A percentile compares a stretch with the other conserved stretches of the same genome.
Evolutionary conservation across 1,140 invertebrate species (phyloP).

Genomic region (Eciton burchellii): DNA sequence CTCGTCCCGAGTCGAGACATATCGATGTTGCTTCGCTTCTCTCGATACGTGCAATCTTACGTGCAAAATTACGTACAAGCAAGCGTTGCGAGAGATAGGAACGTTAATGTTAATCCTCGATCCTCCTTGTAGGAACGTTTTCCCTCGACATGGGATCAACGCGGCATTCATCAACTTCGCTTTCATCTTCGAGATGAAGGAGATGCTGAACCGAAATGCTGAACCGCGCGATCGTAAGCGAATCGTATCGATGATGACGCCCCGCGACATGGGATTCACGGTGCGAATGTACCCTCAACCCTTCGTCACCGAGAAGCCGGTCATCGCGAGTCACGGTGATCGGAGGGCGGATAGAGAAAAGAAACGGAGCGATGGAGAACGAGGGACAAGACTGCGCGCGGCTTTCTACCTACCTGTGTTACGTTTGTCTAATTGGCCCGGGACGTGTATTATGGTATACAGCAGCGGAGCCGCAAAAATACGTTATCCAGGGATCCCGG

Average conservation of each 20-base stretch:
- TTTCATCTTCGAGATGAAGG: background rate
- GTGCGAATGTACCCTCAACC: background rate
- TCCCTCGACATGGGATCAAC: background rate
- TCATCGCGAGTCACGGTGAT: conserved; percentile 27
- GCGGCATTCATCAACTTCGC: background rate
- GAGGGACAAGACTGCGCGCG: background rate
- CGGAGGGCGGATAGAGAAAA: conserved; percentile 32
- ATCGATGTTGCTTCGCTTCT: conserved; percentile 24
- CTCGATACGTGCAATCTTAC: conserved; percentile 14
- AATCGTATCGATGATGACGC: conserved; percentile 1
- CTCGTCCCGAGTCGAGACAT: background rate
- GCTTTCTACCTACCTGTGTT: conserved; percentile 57
- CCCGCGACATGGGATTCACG: conserved; percentile 10
- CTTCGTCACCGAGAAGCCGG: conserved; percentile 45
- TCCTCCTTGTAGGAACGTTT: background rate
- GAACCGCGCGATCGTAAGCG: background rate
- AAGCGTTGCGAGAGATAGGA: conserved; percentile 2
- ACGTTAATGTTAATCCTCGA: no score
- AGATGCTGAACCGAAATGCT: no score
- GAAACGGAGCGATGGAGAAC: background rate
- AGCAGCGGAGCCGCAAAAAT: conserved; percentile 73
- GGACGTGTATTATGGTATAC: conserved; percentile 40
- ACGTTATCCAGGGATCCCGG: conserved; percentile 61
- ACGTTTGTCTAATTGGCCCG: conserved; percentile 75
- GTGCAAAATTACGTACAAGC: background rate